Evolutionary conservation across 2,888 invertebrate species (phyloP).

Genomic region (Agonopterix subpropinquella): DNA sequence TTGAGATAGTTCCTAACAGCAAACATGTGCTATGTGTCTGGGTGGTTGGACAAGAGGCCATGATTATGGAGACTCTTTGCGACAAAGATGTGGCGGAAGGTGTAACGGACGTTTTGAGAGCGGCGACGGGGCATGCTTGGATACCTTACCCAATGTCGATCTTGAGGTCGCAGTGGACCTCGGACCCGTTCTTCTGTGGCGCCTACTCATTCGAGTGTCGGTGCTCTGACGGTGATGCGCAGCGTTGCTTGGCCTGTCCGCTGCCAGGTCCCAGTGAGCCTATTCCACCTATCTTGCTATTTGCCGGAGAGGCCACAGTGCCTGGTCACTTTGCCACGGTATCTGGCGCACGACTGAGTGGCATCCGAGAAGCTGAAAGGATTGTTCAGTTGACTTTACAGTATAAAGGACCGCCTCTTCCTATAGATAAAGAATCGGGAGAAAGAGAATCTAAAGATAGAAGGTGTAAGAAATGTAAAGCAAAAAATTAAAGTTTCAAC

Average conservation of each 20-base stretch:
- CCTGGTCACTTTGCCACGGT: slow-evolving; percentile 83
- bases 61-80: slow-evolving; percentile 78
- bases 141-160: slow-evolving; percentile 82
- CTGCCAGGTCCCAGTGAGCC: slow-evolving; percentile 77
- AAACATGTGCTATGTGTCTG: slow-evolving; percentile 82
- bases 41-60: slow-evolving; percentile 81
- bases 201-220: slow-evolving; percentile 78
- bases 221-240: slow-evolving; percentile 46
- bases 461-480: too few species aligned
- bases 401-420: slow-evolving; percentile 61
- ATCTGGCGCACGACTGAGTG: slow-evolving; percentile 86
- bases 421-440: slow-evolving; percentile 7
- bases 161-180: slow-evolving; percentile 82
- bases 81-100: slow-evolving; percentile 81
- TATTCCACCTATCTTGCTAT: slow-evolving; percentile 81
- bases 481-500: too few species aligned
- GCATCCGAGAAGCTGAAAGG: slow-evolving; percentile 86
- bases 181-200: slow-evolving; percentile 83
- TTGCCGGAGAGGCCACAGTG: slow-evolving; percentile 89
- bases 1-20: slow-evolving; percentile 81
- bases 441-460: too few species aligned
- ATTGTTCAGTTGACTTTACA: slow-evolving; percentile 78
- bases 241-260: slow-evolving; percentile 76
- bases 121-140: slow-evolving; percentile 74
- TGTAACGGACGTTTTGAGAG: slow-evolving; percentile 77